Percentiles rank a stretch among this genome's conserved stretches.
Evolutionary conservation across 2,113 vertebrate genomes (phyloP).

Genomic region (Oncorhynchus kisutch): DNA sequence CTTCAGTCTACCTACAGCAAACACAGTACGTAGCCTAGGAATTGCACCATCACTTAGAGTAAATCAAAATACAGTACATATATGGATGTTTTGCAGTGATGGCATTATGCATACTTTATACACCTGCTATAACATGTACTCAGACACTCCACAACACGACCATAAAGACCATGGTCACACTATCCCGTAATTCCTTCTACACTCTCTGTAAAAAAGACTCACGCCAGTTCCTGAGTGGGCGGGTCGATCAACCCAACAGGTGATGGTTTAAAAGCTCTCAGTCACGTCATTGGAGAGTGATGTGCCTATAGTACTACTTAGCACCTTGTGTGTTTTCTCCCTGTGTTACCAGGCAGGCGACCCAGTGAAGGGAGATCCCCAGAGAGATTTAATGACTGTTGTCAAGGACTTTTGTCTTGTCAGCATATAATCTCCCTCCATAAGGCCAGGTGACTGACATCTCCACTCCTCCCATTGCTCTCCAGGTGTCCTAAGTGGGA

Average conservation of each 20-base stretch:
- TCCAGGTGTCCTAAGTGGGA: conserved; percentile 58
- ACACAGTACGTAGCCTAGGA: neutral
- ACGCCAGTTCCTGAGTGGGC: neutral
- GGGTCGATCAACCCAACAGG: neutral
- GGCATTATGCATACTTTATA: neutral
- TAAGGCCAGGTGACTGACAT: conserved; percentile 32
- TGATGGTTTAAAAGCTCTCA: neutral
- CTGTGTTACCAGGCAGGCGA: neutral
- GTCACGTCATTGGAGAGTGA: neutral
- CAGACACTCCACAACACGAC: neutral
- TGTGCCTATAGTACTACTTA: neutral
- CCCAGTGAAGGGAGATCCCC: conserved; percentile 43
- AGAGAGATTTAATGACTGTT: conserved; percentile 41
- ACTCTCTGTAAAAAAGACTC: neutral
- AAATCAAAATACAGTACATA: neutral
- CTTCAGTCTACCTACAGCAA: neutral
- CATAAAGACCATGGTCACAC: neutral
- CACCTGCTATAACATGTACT: neutral
- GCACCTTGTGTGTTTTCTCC: neutral
- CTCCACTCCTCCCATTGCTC: conserved; percentile 11
- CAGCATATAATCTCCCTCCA: conserved; percentile 62
- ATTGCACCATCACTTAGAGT: neutral
- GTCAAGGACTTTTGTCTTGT: conserved; percentile 52
- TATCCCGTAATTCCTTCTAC: neutral
- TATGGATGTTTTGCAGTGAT: neutral